phyloP scores from a whole-genome alignment of 2,797 vertebrate species.

The Sparus aurata region DNA sequence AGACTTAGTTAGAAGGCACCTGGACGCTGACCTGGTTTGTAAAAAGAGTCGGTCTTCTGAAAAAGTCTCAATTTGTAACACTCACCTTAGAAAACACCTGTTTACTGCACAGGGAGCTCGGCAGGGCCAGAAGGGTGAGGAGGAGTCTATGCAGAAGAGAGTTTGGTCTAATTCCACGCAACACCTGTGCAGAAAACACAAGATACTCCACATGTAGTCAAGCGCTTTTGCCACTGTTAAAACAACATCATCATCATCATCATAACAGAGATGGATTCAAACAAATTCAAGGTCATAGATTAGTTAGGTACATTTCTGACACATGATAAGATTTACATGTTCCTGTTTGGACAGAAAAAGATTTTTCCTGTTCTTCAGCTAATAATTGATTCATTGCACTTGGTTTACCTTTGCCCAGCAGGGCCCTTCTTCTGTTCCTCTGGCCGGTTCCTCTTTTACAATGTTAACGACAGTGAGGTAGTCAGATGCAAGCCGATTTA shows the following conservation, averaged over 20 bases:
- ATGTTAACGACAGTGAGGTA: constrained; percentile 56
- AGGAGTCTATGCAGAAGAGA: constrained; percentile 69
- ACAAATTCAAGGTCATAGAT: too few species aligned
- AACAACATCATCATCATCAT: too few species aligned
- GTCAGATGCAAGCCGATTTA: constrained; percentile 39
- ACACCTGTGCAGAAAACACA: constrained; percentile 22
- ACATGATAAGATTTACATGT: too few species aligned
- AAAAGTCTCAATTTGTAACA: not conserved
- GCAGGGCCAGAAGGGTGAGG: constrained; percentile 78
- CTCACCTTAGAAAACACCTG: constrained; percentile 79
- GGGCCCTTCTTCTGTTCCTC: accelerated
- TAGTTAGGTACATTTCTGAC: not conserved
- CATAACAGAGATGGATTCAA: too few species aligned
- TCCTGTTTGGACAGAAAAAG: too few species aligned
- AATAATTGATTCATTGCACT: too few species aligned
- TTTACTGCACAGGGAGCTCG: constrained; percentile 61
- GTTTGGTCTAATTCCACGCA: constrained; percentile 32
- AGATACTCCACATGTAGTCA: not conserved
- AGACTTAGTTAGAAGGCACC: too few species aligned
- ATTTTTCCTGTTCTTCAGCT: too few species aligned
- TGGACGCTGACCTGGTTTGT: too few species aligned
- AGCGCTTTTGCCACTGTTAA: too few species aligned
- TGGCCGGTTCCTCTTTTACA: not conserved
- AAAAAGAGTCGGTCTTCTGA: too few species aligned
- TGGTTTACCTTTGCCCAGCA: constrained; percentile 59